Evolutionary conservation across 2,113 vertebrate genomes (phyloP), one percentile per base, ranked within the genome.

Genomic region (Cyanistes caeruleus): DNA sequence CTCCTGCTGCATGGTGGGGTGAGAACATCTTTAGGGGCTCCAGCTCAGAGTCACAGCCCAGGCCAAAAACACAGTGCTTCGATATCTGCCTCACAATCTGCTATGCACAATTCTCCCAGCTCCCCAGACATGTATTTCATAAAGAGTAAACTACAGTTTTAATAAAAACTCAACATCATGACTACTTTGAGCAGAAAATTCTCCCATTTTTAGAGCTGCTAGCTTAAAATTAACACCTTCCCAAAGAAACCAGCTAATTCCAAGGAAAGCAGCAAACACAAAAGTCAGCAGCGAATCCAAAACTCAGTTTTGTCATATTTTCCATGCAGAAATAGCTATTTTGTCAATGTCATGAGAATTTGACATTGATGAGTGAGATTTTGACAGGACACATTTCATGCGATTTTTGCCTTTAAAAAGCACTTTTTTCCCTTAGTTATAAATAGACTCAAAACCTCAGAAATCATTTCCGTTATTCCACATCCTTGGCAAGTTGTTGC

Each of bases 381-480:
- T 93, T 96, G 96, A 97, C 92, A 93, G 90, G 44, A 95, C 88
- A 96, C 64, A 84, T 95, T 96, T 90, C 62, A 21, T 92, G 79
- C 33, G 49, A 49, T 86, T 94, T 93, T 86, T 94, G 75, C 67
- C 76, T 95, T 88, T 78, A 72, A 92, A 94, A 83, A 85, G 81
- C 23, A 68, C 21, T 19, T 76, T 91, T 51, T 30, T 20, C 3
- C 4, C 13, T 25, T 13, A 16, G 43, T 48, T 94, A 95, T 84
- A 95, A 95, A 96, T 90, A 97, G 68, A 44, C 56, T 24, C 30
- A 59, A 96, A 91, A 77, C 28, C 79, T 78, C 24, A 2, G 82
- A 37, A 90, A 88, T 72, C 51, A 75, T 90, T 94, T 89, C 84
- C 3, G 4, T 55, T 91, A 48, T 55, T 59, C 75, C 21, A 13